phyloP scores from a whole-genome alignment of 2,113 vertebrate genomes.

The Electrona antarctica region DNA sequence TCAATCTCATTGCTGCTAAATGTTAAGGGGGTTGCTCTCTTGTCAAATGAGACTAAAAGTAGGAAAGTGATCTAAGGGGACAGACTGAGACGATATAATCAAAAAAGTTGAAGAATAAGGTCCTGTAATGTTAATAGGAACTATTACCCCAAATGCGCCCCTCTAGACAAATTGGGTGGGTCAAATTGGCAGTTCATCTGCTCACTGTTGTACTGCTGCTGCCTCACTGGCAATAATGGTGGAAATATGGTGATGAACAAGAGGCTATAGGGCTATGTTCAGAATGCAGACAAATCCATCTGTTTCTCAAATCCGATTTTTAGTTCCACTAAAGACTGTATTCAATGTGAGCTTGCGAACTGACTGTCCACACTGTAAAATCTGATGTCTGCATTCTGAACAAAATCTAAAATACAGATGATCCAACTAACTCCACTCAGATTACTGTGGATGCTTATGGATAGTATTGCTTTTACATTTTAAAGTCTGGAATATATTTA shows the following conservation, averaged over 20 bases:
- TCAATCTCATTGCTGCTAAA: conserved; percentile 15
- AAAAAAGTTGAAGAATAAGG: conserved; percentile 12
- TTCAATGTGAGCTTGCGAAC: too few relatives aligned
- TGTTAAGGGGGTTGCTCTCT: conserved; percentile 2
- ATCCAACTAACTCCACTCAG: conserved; percentile 42
- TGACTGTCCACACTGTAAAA: too few relatives aligned
- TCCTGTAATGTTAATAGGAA: conserved; percentile 12
- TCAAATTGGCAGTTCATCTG: conserved; percentile 7
- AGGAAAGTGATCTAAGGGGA: neutral
- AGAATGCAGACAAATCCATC: too few relatives aligned
- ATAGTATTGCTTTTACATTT: conserved; percentile 80
- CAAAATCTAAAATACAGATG: conserved; percentile 23
- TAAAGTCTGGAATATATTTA: conserved; percentile 70
- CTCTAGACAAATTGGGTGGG: conserved; percentile 21
- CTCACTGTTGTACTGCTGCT: neutral
- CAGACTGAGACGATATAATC: neutral
- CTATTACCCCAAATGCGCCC: neutral
- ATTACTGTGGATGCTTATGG: conserved; percentile 53
- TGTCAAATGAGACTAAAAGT: neutral
- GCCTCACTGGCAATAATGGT: conserved; percentile 20
- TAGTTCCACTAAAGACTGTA: too few relatives aligned
- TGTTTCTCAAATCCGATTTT: too few relatives aligned
- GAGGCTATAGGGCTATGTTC: neutral
- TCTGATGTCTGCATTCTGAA: too few relatives aligned
- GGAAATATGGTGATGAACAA: conserved; percentile 23